Base-by-base conservation (phyloP, 2,113 vertebrate species). In the Megaceryle maxima region DNA sequence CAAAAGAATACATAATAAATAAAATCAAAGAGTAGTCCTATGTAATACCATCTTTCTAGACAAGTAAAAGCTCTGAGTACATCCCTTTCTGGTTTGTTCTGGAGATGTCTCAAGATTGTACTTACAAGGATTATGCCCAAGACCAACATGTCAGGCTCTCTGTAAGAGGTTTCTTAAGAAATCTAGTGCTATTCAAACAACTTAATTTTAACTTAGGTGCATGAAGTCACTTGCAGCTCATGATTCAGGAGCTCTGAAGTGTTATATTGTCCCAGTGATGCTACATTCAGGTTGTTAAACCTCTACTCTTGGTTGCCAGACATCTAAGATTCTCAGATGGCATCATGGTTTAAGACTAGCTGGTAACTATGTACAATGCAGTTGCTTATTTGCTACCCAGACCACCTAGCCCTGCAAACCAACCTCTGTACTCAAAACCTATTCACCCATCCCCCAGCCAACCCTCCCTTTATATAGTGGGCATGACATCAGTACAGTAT, bases 301-400 rank as follows among this genome's bases (percentile, higher is more conserved):
- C 1, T 5, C 15, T 59, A 0, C 20, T 59, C 20, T 48, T 5
- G 3, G 3, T 39, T 50, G 21, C 21, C 59, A 73, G 33, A 83
- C 6, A 67, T 6, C 6, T 57, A 24, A n/a, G 21, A 57, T 80
- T 67, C 37, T 88, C 26, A 67, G 20, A 4, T 57, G 16, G 31
- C 22, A 12, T n/a, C 11, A 21, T 60, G 57, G 33, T 60, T 35
- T 60, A 60, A 33, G 33, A n/a, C 33, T 35, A 60, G 19, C 33
- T 60, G 57, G 20, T 33, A 60, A 60, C 8, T 35, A 13, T 21
- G 21, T n/a, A 60, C n/a, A 13, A 35, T 13, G 11, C 20, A 35
- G 21, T 11, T 57, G 31, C 19, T 57, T 17, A n/a, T 11, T 57
- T 17, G 31, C 33, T 57, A 18, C 31, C 31, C 33, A 57, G 29